Percentiles rank a stretch among this genome's conserved stretches.
Evolutionary conservation across 2,113 vertebrate genomes (phyloP).

Genomic region (cattle (Bos taurus)): ARS-UCD2.0 NC_037334.1:1089501-1090000

Average conservation of each 20-base stretch:
- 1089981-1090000: background rate
- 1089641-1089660: background rate
- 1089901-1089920: background rate
- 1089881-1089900: background rate
- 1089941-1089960: background rate
- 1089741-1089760: background rate
- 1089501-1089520: background rate
- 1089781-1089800: background rate
- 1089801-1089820: background rate
- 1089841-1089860: background rate
- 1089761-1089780: background rate
- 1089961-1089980: background rate
- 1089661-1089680: background rate
- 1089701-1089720: background rate
- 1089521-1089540: background rate
- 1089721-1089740: background rate
- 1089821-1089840: background rate
- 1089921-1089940: background rate
- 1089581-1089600: background rate
- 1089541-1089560: background rate
- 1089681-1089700: background rate
- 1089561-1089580: background rate
- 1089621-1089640: background rate
- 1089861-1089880: background rate
- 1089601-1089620: background rate